phyloP scores from a whole-genome alignment of 92 coral and sea anemone genomes.

The Zoanthus sansibaricus region DNA sequence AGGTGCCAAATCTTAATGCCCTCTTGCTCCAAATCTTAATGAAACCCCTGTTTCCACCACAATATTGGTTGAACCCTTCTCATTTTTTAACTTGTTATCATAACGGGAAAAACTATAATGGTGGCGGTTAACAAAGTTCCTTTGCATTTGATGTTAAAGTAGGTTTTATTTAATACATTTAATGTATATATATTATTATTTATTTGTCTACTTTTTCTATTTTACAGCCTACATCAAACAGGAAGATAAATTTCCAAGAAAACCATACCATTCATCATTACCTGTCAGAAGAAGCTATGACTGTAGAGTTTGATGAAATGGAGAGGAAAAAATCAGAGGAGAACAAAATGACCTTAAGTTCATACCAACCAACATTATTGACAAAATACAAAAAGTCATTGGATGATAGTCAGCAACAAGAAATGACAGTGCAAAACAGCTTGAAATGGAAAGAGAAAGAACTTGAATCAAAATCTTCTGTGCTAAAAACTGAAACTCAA shows the following conservation, averaged over 20 bases:
- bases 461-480: neutral
- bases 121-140: too few relatives aligned
- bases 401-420: conserved; percentile 18
- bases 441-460: neutral
- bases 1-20: too few relatives aligned
- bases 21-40: too few relatives aligned
- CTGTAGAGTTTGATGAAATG: conserved; percentile 64
- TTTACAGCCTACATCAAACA: neutral
- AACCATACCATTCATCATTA: conserved; percentile 76
- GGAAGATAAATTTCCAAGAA: conserved; percentile 46
- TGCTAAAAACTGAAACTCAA: neutral
- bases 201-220: too few relatives aligned
- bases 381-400: conserved; percentile 59
- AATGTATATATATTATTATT: neutral
- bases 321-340: conserved; percentile 47
- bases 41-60: too few relatives aligned
- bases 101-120: too few relatives aligned
- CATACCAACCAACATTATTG: conserved; percentile 70
- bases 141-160: too few relatives aligned
- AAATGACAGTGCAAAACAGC: neutral
- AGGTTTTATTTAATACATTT: too few relatives aligned
- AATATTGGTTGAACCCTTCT: too few relatives aligned
- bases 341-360: conserved; percentile 61
- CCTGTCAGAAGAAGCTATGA: conserved; percentile 72
- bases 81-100: too few relatives aligned